These are phyloP conservation scores for Erebia palarica DNA, from an alignment of 2,888 invertebrate species.

Conservation along the genomic window DNA sequence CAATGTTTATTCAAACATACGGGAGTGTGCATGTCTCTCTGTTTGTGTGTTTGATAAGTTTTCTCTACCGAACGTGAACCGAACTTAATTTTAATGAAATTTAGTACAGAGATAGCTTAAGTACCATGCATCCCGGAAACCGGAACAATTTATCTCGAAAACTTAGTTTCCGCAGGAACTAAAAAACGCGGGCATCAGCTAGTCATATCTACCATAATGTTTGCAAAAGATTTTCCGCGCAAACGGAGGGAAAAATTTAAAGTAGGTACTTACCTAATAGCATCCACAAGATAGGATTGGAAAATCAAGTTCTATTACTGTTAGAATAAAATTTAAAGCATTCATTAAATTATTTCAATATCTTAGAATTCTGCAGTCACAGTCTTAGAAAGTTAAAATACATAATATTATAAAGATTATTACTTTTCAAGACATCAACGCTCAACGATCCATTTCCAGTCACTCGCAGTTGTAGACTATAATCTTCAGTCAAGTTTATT, in stretches of 20 bases:
- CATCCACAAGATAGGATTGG: not conserved
- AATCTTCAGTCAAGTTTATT: slow-evolving; percentile 76
- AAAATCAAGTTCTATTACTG: not conserved
- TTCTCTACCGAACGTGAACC: too few species aligned
- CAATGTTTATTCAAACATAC: not conserved
- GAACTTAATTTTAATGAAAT: too few species aligned
- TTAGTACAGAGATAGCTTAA: too few species aligned
- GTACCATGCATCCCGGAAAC: too few species aligned
- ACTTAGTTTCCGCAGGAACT: too few species aligned
- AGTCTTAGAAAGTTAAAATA: not conserved
- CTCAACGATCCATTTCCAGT: slow-evolving; percentile 74
- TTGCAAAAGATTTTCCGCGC: too few species aligned
- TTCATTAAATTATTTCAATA: not conserved
- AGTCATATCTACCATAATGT: too few species aligned
- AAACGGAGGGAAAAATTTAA: not conserved
- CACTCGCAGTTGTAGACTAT: slow-evolving; percentile 76
- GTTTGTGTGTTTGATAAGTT: too few species aligned
- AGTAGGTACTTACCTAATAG: not conserved
- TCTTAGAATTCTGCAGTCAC: not conserved
- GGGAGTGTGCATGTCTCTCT: too few species aligned
- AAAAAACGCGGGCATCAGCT: too few species aligned
- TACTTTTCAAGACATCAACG: slow-evolving; percentile 77
- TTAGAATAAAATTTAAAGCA: not conserved
- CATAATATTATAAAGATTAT: slow-evolving; percentile 34
- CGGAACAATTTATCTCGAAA: too few species aligned